Conservation (phyloP, 1,140 invertebrate genomes). For the Penaeus indicus region DNA sequence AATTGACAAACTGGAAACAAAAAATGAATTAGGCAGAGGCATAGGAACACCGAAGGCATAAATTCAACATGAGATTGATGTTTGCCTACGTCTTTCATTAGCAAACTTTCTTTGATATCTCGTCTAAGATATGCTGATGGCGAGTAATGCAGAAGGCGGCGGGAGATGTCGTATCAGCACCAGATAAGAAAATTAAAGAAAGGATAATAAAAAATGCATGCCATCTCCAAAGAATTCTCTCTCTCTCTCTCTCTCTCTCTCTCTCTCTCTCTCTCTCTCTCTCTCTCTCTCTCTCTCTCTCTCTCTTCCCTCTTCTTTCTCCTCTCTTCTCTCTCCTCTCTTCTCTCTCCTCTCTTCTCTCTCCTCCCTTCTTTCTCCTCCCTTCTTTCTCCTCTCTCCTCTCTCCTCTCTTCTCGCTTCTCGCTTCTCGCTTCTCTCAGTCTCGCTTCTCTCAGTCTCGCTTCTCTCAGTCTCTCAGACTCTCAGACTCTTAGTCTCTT, state of each 20-base stretch:
- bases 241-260: too few species aligned
- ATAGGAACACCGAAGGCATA: too few species aligned
- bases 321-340: not conserved
- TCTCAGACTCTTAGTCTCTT: too few species aligned
- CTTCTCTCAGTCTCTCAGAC: not conserved
- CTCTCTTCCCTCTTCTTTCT: not conserved
- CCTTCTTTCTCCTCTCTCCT: not conserved
- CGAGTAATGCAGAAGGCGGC: too few species aligned
- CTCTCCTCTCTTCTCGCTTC: not conserved
- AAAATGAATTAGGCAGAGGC: conserved; percentile 25
- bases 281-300: too few species aligned
- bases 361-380: not conserved
- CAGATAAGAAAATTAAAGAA: too few species aligned
- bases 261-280: too few species aligned
- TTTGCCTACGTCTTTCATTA: not conserved
- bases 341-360: not conserved
- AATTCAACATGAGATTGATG: not conserved
- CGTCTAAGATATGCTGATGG: too few species aligned
- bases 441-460: not conserved
- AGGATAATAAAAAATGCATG: too few species aligned
- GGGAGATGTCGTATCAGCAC: too few species aligned
- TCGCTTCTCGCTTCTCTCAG: not conserved
- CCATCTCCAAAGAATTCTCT: too few species aligned
- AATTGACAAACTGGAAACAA: conserved; percentile 39
- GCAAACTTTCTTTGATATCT: too few species aligned